These are phyloP conservation scores for Corella eumyota DNA, from an alignment of 23 tunicate genomes.

Conservation along the genomic window DNA sequence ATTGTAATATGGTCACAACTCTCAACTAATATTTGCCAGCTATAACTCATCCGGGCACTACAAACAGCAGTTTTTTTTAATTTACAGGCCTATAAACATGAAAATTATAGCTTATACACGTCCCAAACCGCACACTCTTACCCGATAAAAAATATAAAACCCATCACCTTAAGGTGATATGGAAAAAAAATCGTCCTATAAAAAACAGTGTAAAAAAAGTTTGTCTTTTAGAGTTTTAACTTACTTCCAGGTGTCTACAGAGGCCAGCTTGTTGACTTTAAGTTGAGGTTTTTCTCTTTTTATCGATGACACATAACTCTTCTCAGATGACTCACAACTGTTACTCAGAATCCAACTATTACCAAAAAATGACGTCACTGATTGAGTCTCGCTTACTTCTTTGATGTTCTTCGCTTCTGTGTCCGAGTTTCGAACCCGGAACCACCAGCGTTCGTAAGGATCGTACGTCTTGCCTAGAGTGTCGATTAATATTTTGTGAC, in stretches of 20 bases:
- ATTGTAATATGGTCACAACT: too few species aligned
- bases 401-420: background rate
- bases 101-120: background rate
- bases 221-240: too few species aligned
- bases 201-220: too few species aligned
- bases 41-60: too few species aligned
- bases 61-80: too few species aligned
- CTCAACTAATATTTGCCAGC: too few species aligned
- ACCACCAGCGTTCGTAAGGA: conserved; percentile 67
- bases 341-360: conserved; percentile 25
- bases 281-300: background rate
- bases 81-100: too few species aligned
- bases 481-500: conserved; percentile 18
- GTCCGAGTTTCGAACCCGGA: conserved; percentile 6
- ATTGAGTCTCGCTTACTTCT: background rate
- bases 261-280: conserved; percentile 4
- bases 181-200: too few species aligned
- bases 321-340: background rate
- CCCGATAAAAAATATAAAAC: background rate
- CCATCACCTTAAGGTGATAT: background rate
- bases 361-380: conserved; percentile 12
- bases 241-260: conserved; percentile 36
- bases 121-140: background rate
- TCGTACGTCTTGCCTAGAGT: conserved; percentile 10
- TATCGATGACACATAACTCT: background rate